These are phyloP conservation scores for Noturus placidus DNA, from an alignment of 2,113 vertebrate genomes.

Conservation along the genomic window DNA sequence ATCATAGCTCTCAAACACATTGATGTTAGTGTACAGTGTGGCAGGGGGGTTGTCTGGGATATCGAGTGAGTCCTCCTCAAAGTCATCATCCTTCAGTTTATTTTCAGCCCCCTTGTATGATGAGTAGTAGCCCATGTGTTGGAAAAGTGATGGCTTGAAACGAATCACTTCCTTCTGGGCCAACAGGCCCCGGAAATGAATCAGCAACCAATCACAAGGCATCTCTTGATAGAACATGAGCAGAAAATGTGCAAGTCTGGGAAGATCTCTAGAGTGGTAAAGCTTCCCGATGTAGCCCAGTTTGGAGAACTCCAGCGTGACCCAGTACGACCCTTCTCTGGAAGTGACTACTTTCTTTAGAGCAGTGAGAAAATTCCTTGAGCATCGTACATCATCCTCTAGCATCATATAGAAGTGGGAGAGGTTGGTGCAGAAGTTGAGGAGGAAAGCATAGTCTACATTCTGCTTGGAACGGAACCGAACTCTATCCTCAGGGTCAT, in stretches of 20 bases:
- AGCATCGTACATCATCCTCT: slow-evolving; percentile 94
- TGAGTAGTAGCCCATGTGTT: slow-evolving; percentile 98
- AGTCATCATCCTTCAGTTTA: slow-evolving; percentile 97
- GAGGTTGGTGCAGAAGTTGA: slow-evolving; percentile 97
- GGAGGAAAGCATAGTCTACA: slow-evolving; percentile 84
- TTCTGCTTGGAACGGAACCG: slow-evolving; percentile 98
- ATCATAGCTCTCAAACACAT: slow-evolving; percentile 95
- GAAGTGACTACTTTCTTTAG: slow-evolving; percentile 97
- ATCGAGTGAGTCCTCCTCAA: slow-evolving; percentile 93
- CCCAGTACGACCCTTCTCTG: slow-evolving; percentile 93
- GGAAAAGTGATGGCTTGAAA: slow-evolving; percentile 98
- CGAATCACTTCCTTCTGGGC: slow-evolving; percentile 93
- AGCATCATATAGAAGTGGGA: slow-evolving; percentile 99
- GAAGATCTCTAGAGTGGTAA: slow-evolving; percentile 84
- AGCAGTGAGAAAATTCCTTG: slow-evolving; percentile 92
- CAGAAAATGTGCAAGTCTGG: slow-evolving; percentile 92
- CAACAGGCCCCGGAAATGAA: slow-evolving; percentile 89
- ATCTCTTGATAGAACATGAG: slow-evolving; percentile 99
- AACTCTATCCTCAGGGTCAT: slow-evolving; percentile 93
- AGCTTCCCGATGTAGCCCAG: slow-evolving; percentile 98
- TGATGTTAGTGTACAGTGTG: slow-evolving; percentile 89
- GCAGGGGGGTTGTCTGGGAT: slow-evolving; percentile 96
- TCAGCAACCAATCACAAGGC: slow-evolving; percentile 97
- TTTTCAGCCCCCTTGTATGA: slow-evolving; percentile 96
- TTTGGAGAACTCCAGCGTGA: slow-evolving; percentile 97